phyloP scores from a whole-genome alignment of 2,113 vertebrate genomes.

The Mola mola region DNA sequence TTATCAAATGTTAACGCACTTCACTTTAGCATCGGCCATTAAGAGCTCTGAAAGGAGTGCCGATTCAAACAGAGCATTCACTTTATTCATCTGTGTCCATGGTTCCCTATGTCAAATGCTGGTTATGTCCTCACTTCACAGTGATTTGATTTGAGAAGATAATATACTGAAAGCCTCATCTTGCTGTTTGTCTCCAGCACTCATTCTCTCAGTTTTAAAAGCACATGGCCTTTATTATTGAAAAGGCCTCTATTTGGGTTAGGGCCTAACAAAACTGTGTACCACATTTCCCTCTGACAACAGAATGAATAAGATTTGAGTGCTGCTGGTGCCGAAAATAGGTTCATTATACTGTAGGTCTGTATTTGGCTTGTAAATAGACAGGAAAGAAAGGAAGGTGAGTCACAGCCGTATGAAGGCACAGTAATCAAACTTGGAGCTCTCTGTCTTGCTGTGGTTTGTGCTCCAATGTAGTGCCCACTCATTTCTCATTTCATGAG shows the following conservation, averaged over 20 bases:
- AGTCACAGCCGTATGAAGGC: conserved; percentile 34
- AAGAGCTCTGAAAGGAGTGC: conserved; percentile 56
- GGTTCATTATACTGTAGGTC: conserved; percentile 47
- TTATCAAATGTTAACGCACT: conserved; percentile 64
- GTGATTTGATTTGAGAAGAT: conserved; percentile 77
- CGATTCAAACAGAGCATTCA: conserved; percentile 57
- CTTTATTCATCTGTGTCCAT: conserved; percentile 60
- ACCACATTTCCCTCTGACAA: conserved; percentile 45
- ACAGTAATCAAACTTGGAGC: conserved; percentile 38
- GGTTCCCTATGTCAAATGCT: conserved; percentile 61
- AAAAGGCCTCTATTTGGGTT: conserved; percentile 60
- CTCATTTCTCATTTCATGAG: no score
- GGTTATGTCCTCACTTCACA: conserved; percentile 53
- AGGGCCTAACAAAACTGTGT: conserved; percentile 51
- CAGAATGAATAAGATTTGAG: conserved; percentile 57
- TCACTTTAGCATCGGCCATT: conserved; percentile 61
- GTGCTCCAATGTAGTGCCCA: no score
- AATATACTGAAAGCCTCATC: conserved; percentile 76
- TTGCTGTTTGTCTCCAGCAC: conserved; percentile 53
- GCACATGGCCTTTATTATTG: conserved; percentile 60
- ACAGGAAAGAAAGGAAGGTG: conserved; percentile 14
- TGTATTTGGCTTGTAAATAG: conserved; percentile 45
- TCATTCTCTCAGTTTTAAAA: conserved; percentile 71
- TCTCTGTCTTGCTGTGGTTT: conserved; percentile 3
- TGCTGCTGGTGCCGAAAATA: conserved; percentile 31